Conservation (phyloP, 2,113 vertebrate species). For the Abramis brama region DNA sequence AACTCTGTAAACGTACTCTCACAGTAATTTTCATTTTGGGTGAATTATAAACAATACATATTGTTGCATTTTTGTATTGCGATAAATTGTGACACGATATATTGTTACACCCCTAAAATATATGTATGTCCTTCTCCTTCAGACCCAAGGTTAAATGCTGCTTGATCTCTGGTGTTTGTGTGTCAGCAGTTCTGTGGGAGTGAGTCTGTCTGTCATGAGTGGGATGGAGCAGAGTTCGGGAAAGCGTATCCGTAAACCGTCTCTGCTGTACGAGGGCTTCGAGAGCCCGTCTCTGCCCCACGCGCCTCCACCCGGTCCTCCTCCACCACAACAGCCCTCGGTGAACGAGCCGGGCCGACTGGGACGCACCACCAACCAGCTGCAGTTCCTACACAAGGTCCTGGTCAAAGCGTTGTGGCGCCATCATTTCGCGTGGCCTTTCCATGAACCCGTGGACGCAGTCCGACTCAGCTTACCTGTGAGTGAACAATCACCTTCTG, state of each 20-base stretch:
- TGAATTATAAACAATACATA: too few relatives aligned
- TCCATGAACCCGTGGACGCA: slow-evolving; percentile 89
- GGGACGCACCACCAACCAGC: slow-evolving; percentile 88
- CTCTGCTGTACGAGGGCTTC: slow-evolving; percentile 90
- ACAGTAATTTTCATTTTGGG: too few relatives aligned
- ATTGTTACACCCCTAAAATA: too few relatives aligned
- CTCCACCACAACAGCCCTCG: slow-evolving; percentile 69
- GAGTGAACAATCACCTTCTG: slow-evolving; percentile 34
- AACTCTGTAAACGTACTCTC: too few relatives aligned
- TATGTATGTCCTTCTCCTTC: too few relatives aligned
- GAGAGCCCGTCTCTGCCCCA: slow-evolving; percentile 86
- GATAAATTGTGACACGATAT: too few relatives aligned
- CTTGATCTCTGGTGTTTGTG: too few relatives aligned
- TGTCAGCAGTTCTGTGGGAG: slow-evolving; percentile 64
- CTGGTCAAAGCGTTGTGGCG: slow-evolving; percentile 91
- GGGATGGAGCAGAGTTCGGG: slow-evolving; percentile 78
- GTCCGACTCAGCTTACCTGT: slow-evolving; percentile 83
- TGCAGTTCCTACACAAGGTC: slow-evolving; percentile 91
- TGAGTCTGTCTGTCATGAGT: slow-evolving; percentile 64
- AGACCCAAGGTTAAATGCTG: too few relatives aligned
- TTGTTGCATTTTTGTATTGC: too few relatives aligned
- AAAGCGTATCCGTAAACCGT: slow-evolving; percentile 93
- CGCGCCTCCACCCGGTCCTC: slow-evolving; percentile 68
- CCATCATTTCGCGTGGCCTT: slow-evolving; percentile 95
- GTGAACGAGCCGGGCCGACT: slow-evolving; percentile 84